Conservation (phyloP, 64 coral and sea anemone species). For the Stylophora pistillata region DNA sequence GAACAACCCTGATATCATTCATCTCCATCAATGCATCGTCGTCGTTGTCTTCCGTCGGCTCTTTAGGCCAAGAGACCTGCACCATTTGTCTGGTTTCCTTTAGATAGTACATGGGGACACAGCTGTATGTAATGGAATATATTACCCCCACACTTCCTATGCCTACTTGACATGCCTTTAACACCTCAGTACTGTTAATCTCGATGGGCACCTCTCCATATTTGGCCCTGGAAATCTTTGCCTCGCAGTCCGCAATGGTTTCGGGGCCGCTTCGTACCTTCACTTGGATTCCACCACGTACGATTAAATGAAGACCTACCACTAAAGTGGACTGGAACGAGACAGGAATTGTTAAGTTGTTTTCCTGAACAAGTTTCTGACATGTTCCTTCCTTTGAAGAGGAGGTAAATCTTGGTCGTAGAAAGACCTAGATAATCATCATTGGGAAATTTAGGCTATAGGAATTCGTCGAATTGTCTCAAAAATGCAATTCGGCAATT, state of each 20-base stretch:
- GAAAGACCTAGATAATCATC: too few species aligned
- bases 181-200: constrained; percentile 45
- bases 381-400: too few species aligned
- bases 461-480: too few species aligned
- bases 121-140: constrained; percentile 59
- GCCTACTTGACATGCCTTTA: constrained; percentile 49
- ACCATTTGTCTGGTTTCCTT: constrained; percentile 38
- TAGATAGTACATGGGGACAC: constrained; percentile 69
- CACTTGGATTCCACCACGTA: constrained; percentile 49
- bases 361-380: not conserved
- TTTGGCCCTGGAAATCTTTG: constrained; percentile 23
- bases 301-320: constrained; percentile 48
- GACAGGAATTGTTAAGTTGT: not conserved
- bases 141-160: constrained; percentile 49
- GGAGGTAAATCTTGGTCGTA: too few species aligned
- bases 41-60: too few species aligned
- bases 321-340: constrained; percentile 54
- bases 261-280: constrained; percentile 14
- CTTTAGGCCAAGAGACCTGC: constrained; percentile 27
- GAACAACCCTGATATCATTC: not conserved
- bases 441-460: too few species aligned
- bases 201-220: constrained; percentile 41
- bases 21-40: too few species aligned
- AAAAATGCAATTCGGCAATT: too few species aligned
- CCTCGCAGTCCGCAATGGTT: constrained; percentile 40